Base-by-base conservation (phyloP, 2,797 vertebrate species). In the Enteromius afrohamiltoni region DNA sequence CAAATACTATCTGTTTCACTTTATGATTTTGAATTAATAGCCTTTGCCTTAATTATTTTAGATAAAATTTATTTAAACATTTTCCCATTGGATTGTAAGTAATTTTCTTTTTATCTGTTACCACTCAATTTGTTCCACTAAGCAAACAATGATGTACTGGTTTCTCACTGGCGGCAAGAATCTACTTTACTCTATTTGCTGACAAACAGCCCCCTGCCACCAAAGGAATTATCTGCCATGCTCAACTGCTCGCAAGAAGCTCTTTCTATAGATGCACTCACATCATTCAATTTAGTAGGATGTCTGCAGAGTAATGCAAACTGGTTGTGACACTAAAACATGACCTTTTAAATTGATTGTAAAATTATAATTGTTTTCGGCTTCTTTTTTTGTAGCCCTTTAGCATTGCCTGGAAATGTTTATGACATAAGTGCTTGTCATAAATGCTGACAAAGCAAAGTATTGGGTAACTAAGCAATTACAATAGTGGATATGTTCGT, bases 71-170 rank as follows among this genome's bases (percentile, higher is more conserved):
- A 77, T 81, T 71, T 29, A 65, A 70, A 82, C 64, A 58, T 58
- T 82, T 79, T 70, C 29, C 71, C 47, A 79, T 80, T 84, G 77
- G 74, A 21, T 67, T 78, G 40, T 60, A 11, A 60, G 67, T 69
- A 85, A 40, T 84, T 83, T 81, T 70, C 17, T 89, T 86, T 87
- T 71, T 77, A 40, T n/a, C 17, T 45, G 76, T 83, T 65, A 77
- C 76, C 78, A 65, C 65, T 77, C 58, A 14, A 69, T 85, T 88
- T 79, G 69, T 81, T 77, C 60, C 78, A 75, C 83, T 80, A 68
- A 53, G 78, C 55, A 86, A 86, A 82, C 87, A 89, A 86, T 85
- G 84, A 85, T 85, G 80, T 78, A 78, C 62, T 83, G 87, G 10
- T 64, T 67, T 47, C 62, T 68, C 69, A 76, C 74, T 77, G 67